Evolutionary conservation across 2,113 vertebrate species (phyloP).

Genomic region (Xiphorhynchus elegans): DNA sequence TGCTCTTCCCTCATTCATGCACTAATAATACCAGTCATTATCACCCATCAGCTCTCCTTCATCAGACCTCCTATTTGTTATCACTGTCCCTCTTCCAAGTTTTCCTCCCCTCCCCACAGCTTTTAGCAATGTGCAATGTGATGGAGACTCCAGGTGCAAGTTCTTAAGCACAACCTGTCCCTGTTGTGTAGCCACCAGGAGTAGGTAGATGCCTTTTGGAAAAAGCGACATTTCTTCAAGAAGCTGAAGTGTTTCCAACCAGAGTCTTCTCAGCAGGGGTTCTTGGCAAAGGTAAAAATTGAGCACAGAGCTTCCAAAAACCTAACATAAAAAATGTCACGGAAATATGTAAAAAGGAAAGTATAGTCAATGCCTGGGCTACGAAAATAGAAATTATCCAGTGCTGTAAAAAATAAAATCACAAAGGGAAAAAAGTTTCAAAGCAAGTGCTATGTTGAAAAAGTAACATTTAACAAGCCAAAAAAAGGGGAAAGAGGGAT

Average conservation of each 20-base stretch:
- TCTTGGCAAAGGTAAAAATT: not conserved
- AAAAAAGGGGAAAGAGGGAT: accelerated
- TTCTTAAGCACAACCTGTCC: not conserved
- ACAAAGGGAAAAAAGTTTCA: not conserved
- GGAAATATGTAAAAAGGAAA: not conserved
- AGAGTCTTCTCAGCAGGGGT: not conserved
- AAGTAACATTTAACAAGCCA: not conserved
- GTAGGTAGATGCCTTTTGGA: not conserved
- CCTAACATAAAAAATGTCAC: accelerated
- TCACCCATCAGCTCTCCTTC: not conserved
- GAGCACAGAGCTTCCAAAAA: not conserved
- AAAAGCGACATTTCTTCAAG: not conserved
- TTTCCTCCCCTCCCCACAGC: not conserved
- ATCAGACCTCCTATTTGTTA: not conserved
- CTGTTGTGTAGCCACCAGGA: not conserved
- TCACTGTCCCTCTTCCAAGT: not conserved
- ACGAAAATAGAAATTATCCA: not conserved
- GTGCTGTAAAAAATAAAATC: not conserved
- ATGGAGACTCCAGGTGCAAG: not conserved
- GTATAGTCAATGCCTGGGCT: not conserved
- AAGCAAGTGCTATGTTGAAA: not conserved
- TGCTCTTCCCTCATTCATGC: not conserved
- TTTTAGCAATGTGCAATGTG: not conserved
- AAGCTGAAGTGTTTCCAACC: not conserved
- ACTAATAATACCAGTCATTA: not conserved